Evolutionary conservation across 1,140 invertebrate genomes (phyloP).

Genomic region (Drosophila nigromelanica): DNA sequence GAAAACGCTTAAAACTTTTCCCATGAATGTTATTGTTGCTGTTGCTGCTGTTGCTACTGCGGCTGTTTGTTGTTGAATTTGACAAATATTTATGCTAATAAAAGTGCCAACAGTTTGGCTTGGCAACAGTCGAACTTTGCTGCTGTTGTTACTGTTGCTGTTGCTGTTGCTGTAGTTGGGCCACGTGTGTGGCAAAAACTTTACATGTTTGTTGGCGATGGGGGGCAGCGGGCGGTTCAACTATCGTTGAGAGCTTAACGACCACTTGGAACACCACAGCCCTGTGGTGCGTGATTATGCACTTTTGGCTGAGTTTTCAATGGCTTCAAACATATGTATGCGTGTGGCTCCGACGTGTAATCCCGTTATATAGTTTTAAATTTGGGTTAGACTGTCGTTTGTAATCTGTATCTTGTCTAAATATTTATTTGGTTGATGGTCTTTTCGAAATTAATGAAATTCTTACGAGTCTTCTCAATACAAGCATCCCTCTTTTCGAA

Average conservation of each 20-base stretch:
- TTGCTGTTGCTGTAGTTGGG: constrained; percentile 23
- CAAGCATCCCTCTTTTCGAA: too few species aligned
- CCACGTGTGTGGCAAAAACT: constrained; percentile 44
- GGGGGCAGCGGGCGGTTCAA: constrained; percentile 10
- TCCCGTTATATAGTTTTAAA: constrained; percentile 1
- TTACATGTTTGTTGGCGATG: constrained; percentile 20
- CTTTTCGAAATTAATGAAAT: too few species aligned
- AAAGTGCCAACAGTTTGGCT: constrained; percentile 54
- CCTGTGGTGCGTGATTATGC: constrained; percentile 40
- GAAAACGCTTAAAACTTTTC: constrained; percentile 74
- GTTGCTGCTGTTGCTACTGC: constrained; percentile 12
- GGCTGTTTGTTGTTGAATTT: constrained; percentile 55
- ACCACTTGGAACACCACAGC: constrained; percentile 37
- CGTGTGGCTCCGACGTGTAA: not conserved
- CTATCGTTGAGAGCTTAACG: constrained; percentile 47
- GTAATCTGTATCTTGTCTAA: not conserved
- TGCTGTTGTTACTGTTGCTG: constrained; percentile 43
- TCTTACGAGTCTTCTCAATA: too few species aligned
- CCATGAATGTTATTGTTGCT: constrained; percentile 64
- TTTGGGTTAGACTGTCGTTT: not conserved
- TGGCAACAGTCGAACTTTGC: constrained; percentile 39
- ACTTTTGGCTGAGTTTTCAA: constrained; percentile 32
- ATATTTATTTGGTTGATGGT: not conserved
- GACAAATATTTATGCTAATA: constrained; percentile 80
- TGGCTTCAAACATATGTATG: constrained; percentile 1